Conservation (phyloP, 1,140 invertebrate species). For the Diachasmimorpha longicaudata region DNA sequence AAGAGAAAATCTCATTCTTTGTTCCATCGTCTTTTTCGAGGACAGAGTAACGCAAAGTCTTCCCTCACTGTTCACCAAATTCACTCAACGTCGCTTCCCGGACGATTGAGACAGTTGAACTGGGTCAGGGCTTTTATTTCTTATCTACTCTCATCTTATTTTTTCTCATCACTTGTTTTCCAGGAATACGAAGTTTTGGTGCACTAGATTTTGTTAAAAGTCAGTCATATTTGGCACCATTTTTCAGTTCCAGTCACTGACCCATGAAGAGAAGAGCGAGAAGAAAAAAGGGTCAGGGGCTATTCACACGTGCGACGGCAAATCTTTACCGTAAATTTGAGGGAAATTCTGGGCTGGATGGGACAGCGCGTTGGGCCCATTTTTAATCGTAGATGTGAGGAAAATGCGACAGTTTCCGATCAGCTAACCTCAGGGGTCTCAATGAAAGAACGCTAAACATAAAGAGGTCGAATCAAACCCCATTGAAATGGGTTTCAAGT, state of each 20-base stretch:
- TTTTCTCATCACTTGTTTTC: too few relatives aligned
- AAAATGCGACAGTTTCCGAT: too few relatives aligned
- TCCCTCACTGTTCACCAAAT: not conserved
- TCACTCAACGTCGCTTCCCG: not conserved
- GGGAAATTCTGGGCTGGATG: too few relatives aligned
- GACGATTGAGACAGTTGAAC: not conserved
- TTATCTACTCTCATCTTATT: not conserved
- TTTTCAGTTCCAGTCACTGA: not conserved
- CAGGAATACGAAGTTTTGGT: not conserved
- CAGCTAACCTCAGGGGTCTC: too few relatives aligned
- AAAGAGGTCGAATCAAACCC: too few relatives aligned
- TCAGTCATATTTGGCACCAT: slow-evolving; percentile 14
- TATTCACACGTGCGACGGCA: too few relatives aligned
- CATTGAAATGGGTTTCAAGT: too few relatives aligned
- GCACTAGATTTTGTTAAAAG: slow-evolving; percentile 14
- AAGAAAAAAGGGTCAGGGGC: too few relatives aligned
- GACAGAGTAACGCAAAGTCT: not conserved
- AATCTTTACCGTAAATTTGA: too few relatives aligned
- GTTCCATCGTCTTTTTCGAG: not conserved
- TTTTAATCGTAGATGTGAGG: too few relatives aligned
- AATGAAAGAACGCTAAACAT: too few relatives aligned
- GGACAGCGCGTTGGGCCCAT: too few relatives aligned
- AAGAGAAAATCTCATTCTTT: not conserved
- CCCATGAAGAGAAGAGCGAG: not conserved
- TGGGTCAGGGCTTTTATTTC: not conserved